These are phyloP conservation scores for Dolichomitus sp. DNA, from an alignment of 2,888 invertebrate genomes.

Conservation along the genomic window DNA sequence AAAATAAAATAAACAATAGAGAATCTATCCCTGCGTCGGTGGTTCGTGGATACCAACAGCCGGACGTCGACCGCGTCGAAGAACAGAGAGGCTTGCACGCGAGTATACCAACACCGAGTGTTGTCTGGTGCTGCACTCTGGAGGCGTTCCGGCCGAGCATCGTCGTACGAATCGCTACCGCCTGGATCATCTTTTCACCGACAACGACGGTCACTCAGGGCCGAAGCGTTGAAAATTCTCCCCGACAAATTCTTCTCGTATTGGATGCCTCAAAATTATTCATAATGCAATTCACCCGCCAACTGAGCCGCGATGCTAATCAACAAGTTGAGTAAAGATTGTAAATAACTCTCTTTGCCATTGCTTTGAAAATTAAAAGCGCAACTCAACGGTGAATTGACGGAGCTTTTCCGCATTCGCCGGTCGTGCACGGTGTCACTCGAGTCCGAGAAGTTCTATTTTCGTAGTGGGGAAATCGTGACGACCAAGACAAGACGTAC, in stretches of 20 bases:
- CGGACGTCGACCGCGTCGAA: neutral
- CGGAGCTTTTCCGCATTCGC: constrained; percentile 49
- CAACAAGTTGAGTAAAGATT: neutral
- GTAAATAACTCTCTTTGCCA: neutral
- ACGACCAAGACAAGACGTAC: constrained; percentile 32
- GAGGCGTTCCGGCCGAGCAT: constrained; percentile 14
- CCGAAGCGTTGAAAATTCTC: neutral
- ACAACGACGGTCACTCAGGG: constrained; percentile 8
- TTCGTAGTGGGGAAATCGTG: constrained; percentile 59
- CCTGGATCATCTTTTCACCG: constrained; percentile 40
- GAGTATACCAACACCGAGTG: neutral
- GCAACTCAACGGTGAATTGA: neutral
- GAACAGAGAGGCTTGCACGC: neutral
- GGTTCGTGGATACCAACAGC: constrained; percentile 34
- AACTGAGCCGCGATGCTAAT: neutral
- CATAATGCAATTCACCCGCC: neutral
- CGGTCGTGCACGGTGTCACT: constrained; percentile 46
- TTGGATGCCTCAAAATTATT: neutral
- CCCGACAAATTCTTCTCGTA: neutral
- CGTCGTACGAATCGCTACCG: neutral
- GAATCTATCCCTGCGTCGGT: neutral
- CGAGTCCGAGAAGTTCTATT: constrained; percentile 59
- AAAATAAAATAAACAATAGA: neutral
- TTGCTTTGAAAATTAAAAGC: neutral
- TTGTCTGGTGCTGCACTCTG: constrained; percentile 56